These are phyloP conservation scores for Novumbra hubbsi DNA, from an alignment of 2,797 vertebrate species.

Conservation along the genomic window DNA sequence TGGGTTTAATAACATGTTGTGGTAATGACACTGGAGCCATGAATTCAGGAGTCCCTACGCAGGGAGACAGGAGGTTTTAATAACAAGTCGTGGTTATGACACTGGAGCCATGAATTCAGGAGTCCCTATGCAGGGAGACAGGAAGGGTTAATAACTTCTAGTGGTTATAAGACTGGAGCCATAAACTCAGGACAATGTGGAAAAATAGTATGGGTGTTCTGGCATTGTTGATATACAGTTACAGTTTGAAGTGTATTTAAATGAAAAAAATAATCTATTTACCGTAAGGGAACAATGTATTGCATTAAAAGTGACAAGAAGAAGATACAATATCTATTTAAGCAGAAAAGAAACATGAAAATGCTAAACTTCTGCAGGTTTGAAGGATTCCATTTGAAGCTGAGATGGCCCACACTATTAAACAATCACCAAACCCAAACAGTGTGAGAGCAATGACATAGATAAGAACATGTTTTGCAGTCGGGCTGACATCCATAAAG, in stretches of 20 bases:
- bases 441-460: not conserved
- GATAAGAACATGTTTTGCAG: not conserved
- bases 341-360: not conserved
- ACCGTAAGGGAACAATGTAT: not conserved
- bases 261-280: not conserved
- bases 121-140: constrained; percentile 75
- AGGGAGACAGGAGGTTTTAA: not conserved
- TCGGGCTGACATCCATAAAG: not conserved
- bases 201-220: not conserved
- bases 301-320: not conserved
- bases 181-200: constrained; percentile 82
- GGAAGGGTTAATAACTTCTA: not conserved
- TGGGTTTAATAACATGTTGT: not conserved
- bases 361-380: not conserved
- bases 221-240: not conserved
- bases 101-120: constrained; percentile 83
- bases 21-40: constrained; percentile 80
- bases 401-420: not conserved
- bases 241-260: not conserved
- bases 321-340: not conserved
- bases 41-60: constrained; percentile 92
- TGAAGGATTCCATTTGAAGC: not conserved
- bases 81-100: not conserved
- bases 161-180: not conserved
- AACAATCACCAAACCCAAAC: not conserved